phyloP scores from a whole-genome alignment of 2,113 vertebrate genomes.

The Chascanopsetta lugubris region DNA sequence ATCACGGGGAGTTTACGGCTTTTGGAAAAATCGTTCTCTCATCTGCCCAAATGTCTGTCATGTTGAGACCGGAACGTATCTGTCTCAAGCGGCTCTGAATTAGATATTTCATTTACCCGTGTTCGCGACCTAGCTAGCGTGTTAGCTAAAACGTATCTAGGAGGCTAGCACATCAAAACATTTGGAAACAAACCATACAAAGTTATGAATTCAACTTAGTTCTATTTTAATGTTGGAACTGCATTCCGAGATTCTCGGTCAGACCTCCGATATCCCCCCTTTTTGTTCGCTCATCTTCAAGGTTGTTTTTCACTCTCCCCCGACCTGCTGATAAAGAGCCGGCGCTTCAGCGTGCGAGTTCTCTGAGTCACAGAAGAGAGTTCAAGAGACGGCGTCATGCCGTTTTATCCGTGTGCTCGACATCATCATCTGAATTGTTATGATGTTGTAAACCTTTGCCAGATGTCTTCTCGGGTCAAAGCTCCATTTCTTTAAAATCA shows the following conservation, averaged over 20 bases:
- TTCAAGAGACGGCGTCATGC: slow-evolving; percentile 6
- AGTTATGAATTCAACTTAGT: too few species aligned
- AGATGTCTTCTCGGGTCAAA: neutral
- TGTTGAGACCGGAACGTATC: too few species aligned
- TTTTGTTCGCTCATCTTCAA: neutral
- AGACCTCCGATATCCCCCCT: neutral
- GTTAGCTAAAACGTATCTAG: too few species aligned
- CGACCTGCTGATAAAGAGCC: neutral
- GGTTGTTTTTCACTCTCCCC: neutral
- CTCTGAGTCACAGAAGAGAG: neutral
- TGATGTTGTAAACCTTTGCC: neutral
- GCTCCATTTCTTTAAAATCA: neutral
- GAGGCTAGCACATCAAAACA: too few species aligned
- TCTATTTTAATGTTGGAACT: neutral
- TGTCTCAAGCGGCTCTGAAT: too few species aligned
- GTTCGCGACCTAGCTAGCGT: too few species aligned
- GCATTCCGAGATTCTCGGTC: neutral
- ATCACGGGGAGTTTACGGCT: neutral
- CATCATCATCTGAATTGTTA: neutral
- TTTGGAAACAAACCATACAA: too few species aligned
- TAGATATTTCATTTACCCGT: too few species aligned
- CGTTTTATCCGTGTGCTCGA: neutral
- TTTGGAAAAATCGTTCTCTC: neutral
- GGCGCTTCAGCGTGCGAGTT: neutral
- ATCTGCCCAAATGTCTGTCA: too few species aligned